Percentiles rank a stretch among this genome's conserved stretches.
Conservation (phyloP, 2,888 invertebrate genomes). For the Drosophila mimica region DNA sequence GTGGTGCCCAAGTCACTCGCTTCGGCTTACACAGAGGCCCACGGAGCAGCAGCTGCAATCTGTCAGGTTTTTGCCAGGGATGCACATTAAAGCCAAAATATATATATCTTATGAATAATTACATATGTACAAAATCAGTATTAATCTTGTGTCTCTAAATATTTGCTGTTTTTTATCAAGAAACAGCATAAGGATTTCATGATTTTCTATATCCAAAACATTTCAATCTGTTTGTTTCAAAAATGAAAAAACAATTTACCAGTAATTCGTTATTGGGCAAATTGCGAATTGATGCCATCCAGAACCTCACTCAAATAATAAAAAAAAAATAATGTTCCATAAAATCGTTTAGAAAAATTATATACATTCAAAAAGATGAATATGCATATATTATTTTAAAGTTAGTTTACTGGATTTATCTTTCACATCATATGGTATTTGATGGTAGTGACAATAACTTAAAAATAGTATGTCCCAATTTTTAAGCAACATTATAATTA, state of each 20-base stretch:
- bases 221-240: background rate
- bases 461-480: background rate
- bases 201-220: background rate
- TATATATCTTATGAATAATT: background rate
- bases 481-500: background rate
- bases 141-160: background rate
- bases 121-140: background rate
- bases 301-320: background rate
- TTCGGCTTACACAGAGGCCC: slow-evolving; percentile 56
- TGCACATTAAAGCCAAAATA: slow-evolving; percentile 10
- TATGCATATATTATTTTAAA: background rate
- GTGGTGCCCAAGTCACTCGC: slow-evolving; percentile 69
- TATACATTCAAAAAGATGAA: background rate
- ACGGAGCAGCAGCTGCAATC: slow-evolving; percentile 69
- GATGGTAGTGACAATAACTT: background rate
- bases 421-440: background rate
- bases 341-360: background rate
- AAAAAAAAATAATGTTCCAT: background rate
- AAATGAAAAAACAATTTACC: background rate
- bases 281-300: background rate
- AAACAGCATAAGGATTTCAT: background rate
- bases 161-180: background rate
- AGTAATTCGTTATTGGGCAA: background rate
- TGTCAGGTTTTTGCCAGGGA: slow-evolving; percentile 52
- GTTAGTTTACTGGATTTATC: background rate